Base-by-base conservation (phyloP, 2,888 invertebrate genomes). In the Endomychus coccineus region DNA sequence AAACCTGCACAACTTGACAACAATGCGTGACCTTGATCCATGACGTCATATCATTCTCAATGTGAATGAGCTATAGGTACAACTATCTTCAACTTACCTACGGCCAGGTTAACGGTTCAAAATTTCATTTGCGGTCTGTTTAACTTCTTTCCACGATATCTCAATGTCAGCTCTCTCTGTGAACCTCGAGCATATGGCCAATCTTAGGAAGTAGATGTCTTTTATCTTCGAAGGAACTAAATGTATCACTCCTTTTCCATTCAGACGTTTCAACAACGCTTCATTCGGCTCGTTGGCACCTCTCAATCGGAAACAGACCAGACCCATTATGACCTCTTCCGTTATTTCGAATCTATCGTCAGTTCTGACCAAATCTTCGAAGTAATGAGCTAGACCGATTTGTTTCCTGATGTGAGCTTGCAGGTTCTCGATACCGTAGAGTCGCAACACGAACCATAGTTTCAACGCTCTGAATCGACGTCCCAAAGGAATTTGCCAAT, bases 401-500 rank as follows among this genome's bases (percentile, higher is more conserved):
- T 95, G 94, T 53, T 82, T 82, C 48, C 94, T 75, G 36, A 96
- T 92, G 58, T 80, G 78, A 4, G 79, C 78, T 59, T 94, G 91
- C 0, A 97, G 70, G 54, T 90, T 88, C 59, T 86, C 82, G 1
- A 89, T 74, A 0, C 96, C 96, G 56, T 87, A 94, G 31, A 91
- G 68, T 37, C 96, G 74, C 44, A 96, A 66, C 1, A 95, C 95
- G 59, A 96, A 96, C 96, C 96, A 96, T 12, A 96, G 66, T 62
- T 96, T 96, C 14, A 96, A 68, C 0, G 95, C 80, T 39, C 96
- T 76, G 69, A 96, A 96, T 47, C 95, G 76, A 43, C 96, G 75
- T 0, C 96, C 95, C 17, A 96, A 66, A 3, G 95, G 94, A 46
- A 96, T 94, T 71, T 95, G 94, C 95, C 94, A 96, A 59, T 96